Evolutionary conservation across 2,113 vertebrate genomes (phyloP), one percentile per base, ranked within the genome.

Genomic region (Menidia beryllina): DNA sequence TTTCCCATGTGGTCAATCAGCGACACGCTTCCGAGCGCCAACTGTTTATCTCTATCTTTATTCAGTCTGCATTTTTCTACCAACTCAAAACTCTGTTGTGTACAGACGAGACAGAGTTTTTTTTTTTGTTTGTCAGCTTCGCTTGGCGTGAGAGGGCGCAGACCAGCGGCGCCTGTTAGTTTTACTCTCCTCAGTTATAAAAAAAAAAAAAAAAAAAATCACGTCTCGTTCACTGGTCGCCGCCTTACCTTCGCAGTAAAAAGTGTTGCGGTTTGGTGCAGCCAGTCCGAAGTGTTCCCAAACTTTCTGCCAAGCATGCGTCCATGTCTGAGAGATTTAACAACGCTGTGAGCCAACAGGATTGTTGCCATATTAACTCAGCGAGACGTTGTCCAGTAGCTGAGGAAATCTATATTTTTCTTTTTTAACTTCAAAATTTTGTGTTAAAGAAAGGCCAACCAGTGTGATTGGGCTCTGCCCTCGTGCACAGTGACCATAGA

Each of bases 191-290:
- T 10, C 0, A 23, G 24, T 25, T 50, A 3, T 30, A 4, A 8
- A 3, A 7, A 7, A 26, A 8, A 41, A 15, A 4, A 8, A 3
- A 7, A 7, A 26, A 8, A 41, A 15, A 12, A 25, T 8, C 6
- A 1, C 1, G 8, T 41, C 39, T 1, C 8, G 15, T 2, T 23
- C 19, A 47, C 4, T 26, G 0, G 0, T 19, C 0, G 12, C 30
- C 54, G 36, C 59, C 86, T 94, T 97, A 98, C 97, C 97, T 97
- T 96, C 24, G 89, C 73, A 82, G 91, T 96, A 54, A 94, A 82
- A 24, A 92, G 80, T 58, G 91, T 82, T 2, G 75, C 11, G 8
- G 90, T 86, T 15, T 92, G 88, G 58, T 82, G 91, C 78, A 92
- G 88, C 77, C 83, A 85, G 20, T 52, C 81, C 75, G 91, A 79